Base-by-base conservation (phyloP, 1,140 invertebrate genomes). In the Zaprionus nigranus region DNA sequence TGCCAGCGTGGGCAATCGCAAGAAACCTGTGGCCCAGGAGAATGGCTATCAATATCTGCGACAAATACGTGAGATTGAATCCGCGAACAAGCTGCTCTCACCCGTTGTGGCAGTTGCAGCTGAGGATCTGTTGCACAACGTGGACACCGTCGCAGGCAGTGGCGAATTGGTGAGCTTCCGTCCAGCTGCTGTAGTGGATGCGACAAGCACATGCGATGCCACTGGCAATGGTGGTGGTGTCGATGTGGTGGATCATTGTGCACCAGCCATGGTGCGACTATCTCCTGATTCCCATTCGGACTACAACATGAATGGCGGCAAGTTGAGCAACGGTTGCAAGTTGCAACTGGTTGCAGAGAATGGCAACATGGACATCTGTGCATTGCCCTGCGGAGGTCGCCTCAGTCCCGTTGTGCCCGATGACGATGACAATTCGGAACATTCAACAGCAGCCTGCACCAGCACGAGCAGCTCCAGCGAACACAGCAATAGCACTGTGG, bases 21-120 rank as follows among this genome's bases (percentile, higher is more conserved):
- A 91, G 34, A 91, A 84, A 24, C 62, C 77, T 0, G 78, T 83
- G 60, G 81, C 80, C 20, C 87, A 92, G 71, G 90, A 87, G 36
- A 92, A 88, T 71, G 86, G 92, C 38, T 93, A 93, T 75, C 90
- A 92, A 51, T 90, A 92, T 65, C 65, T 92, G 61, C 75, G 92
- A 2, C 92, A 93, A 56, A 92, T 93, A 12, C 92, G 92, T 3
- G 92, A 93, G 68, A 92, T 93, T 17, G 92, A 92, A 65, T 79
- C 92, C 6, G 90, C 86, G 22, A 91, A 92, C 46, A 93, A 92
- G 64, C 40, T 93, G 72, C 77, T 91, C 3, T 87, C 86, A 28
- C 90, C 92, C 9, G 78, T 91, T 2, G 85, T 88, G 9, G 82
- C 66, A 22, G 79, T 74, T n/a, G 65, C 68, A 20, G 69, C 73